Base-by-base conservation (phyloP, 2,888 invertebrate genomes). In the Lacanobia wlatinum region DNA sequence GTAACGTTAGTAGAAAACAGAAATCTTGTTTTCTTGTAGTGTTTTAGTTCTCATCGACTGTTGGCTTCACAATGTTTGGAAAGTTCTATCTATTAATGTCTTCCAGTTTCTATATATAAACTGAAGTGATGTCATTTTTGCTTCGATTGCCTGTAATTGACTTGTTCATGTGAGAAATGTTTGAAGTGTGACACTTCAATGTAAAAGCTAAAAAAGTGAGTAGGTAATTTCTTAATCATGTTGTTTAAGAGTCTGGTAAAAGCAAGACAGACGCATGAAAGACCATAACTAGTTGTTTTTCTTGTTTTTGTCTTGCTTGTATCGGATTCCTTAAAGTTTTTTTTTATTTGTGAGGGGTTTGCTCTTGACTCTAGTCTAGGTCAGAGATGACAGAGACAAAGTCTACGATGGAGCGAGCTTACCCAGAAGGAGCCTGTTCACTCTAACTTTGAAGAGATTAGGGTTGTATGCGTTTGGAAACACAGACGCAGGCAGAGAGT, bases 61-160 rank as follows among this genome's bases (percentile, higher is more conserved):
- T 82, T 84, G 67, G 43, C 74, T 59, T 70, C 68, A 77, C 78
- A 82, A 77, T 82, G 73, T 80, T 76, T 74, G 65, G 86, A 86
- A 84, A 85, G 82, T 76, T 60, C 46, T n/a, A 56, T 62, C 52
- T 46, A 56, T 66, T 70, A 73, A 69, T 73, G 65, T 59, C 59
- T 76, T 70, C 43, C 40, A 75, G 61, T 56, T 75, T 77, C 62
- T 70, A 67, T 71, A 55, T 48, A 70, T 75, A 60, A 50, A 72
- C 68, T 62, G 23, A 23, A 56, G 43, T 75, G 58, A 72, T 59
- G 56, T 65, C 43, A 83, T 79, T 79, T 68, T 69, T 66, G 55
- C 34, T 55, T 63, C 28, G 46, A 61, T 61, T 64, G 7, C 16
- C 28, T 43, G 53, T 69, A 72, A 68, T 82, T 78, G 43, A 76